A percentile compares a stretch with the other conserved stretches of the same genome.
Evolutionary conservation across 1,140 invertebrate genomes (phyloP).

Genomic region (fruit fly (Drosophila melanogaster)): Release_6_plus_ISO1_MT NC_004354.4:8679001-8679500

Average conservation of each 20-base stretch:
- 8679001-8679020: slow-evolving; percentile 94
- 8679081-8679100: slow-evolving; percentile 14
- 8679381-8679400: slow-evolving; percentile 90
- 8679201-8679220: slow-evolving; percentile 91
- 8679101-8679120: not conserved
- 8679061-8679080: slow-evolving; percentile 88
- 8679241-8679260: slow-evolving; percentile 93
- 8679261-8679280: slow-evolving; percentile 91
- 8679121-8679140: slow-evolving; percentile 42
- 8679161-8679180: slow-evolving; percentile 47
- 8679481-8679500: slow-evolving; percentile 94
- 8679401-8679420: slow-evolving; percentile 88
- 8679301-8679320: slow-evolving; percentile 86
- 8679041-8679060: slow-evolving; percentile 93
- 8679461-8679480: slow-evolving; percentile 89
- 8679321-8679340: slow-evolving; percentile 71
- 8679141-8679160: slow-evolving; percentile 36
- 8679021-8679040: slow-evolving; percentile 93
- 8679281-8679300: slow-evolving; percentile 91
- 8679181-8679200: slow-evolving; percentile 93
- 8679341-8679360: slow-evolving; percentile 93
- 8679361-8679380: slow-evolving; percentile 94
- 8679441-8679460: slow-evolving; percentile 94
- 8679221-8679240: slow-evolving; percentile 90
- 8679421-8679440: slow-evolving; percentile 93